phyloP scores from a whole-genome alignment of 1,140 invertebrate species.

The Drosophila lacertosa region DNA sequence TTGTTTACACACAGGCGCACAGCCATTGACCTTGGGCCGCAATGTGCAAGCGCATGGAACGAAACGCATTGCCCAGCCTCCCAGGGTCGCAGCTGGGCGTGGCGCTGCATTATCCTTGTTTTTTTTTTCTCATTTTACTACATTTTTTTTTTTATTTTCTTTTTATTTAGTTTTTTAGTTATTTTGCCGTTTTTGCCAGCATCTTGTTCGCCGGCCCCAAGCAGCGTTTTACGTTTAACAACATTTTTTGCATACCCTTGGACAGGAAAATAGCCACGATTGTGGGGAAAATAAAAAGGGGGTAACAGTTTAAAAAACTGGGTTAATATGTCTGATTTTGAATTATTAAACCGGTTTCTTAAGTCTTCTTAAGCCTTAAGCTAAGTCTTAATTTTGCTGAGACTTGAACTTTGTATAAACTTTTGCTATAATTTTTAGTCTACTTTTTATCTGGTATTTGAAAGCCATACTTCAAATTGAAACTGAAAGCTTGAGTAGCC shows the following conservation, averaged over 20 bases:
- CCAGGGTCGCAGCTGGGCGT: slow-evolving; percentile 24
- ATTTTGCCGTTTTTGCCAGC: slow-evolving; percentile 10
- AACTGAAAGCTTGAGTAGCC: not conserved
- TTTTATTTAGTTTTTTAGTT: not conserved
- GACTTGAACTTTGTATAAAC: too few species aligned
- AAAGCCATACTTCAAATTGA: too few species aligned
- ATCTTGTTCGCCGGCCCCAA: slow-evolving; percentile 39
- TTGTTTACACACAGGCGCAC: slow-evolving; percentile 38
- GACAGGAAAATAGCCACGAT: slow-evolving; percentile 4
- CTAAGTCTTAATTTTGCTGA: too few species aligned
- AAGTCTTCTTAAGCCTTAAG: too few species aligned
- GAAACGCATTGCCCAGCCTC: slow-evolving; percentile 42
- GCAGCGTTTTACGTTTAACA: slow-evolving; percentile 31
- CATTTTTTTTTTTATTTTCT: not conserved
- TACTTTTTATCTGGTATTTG: too few species aligned
- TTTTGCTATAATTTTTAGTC: too few species aligned
- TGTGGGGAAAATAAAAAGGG: not conserved
- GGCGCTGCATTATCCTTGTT: slow-evolving; percentile 16
- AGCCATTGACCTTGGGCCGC: slow-evolving; percentile 50
- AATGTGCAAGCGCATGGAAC: slow-evolving; percentile 54
- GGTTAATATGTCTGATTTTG: not conserved
- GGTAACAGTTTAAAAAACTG: not conserved
- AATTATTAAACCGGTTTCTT: too few species aligned
- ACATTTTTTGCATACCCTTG: slow-evolving; percentile 20
- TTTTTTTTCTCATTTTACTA: too few species aligned